Conservation (phyloP, 2,113 vertebrate species). For the Neodon shergylaensis region DNA sequence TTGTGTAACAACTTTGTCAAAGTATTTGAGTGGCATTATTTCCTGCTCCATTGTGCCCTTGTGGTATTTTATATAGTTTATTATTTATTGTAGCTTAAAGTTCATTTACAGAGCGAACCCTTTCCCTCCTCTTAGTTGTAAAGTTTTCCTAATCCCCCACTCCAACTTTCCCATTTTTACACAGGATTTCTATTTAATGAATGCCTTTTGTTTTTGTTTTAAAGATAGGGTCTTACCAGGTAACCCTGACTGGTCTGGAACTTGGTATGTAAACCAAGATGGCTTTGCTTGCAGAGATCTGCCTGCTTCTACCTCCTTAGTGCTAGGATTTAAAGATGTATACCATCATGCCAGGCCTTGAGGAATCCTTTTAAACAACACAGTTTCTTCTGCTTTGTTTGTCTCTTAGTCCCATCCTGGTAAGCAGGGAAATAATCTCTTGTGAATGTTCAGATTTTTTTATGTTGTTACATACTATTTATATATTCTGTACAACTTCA, state of each 20-base stretch:
- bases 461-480: not conserved
- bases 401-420: not conserved
- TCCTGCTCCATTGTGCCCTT: not conserved
- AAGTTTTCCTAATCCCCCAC: not conserved
- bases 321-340: not conserved
- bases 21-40: not conserved
- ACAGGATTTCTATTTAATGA: not conserved
- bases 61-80: not conserved
- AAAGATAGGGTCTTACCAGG: not conserved
- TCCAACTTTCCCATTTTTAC: not conserved
- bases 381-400: not conserved
- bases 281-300: not conserved
- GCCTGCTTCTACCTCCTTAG: not conserved
- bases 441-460: not conserved
- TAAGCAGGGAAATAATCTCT: not conserved
- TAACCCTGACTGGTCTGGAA: not conserved
- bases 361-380: not conserved
- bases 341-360: not conserved
- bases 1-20: too few relatives aligned
- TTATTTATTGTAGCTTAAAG: slow-evolving; percentile 29
- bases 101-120: not conserved
- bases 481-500: not conserved
- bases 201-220: not conserved
- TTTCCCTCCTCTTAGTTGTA: not conserved
- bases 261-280: not conserved